These are phyloP conservation scores for Gymnothorax javanicus DNA, from an alignment of 2,797 vertebrate species.

Conservation along the genomic window DNA sequence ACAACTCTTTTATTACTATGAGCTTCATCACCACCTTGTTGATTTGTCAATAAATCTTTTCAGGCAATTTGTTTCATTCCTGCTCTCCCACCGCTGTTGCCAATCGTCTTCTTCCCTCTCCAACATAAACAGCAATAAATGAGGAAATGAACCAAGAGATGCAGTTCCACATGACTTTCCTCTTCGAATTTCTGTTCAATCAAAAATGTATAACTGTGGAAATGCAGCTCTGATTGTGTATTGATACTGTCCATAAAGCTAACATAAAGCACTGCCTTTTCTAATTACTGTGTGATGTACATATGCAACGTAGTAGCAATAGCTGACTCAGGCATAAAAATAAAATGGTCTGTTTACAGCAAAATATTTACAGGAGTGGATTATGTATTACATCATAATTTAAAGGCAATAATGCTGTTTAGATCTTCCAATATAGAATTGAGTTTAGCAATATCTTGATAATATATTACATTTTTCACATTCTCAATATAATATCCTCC, in stretches of 20 bases:
- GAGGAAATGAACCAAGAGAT: conserved; percentile 4
- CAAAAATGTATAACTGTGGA: neutral
- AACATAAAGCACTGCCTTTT: neutral
- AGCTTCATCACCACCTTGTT: neutral
- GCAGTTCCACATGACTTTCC: neutral
- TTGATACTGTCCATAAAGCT: neutral
- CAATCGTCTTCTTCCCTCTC: neutral
- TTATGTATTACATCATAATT: neutral
- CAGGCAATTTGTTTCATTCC: neutral
- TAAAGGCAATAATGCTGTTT: neutral
- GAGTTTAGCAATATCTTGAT: neutral
- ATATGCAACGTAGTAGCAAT: neutral
- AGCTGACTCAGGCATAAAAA: neutral
- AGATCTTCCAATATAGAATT: neutral
- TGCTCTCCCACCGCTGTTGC: neutral
- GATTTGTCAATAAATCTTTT: neutral
- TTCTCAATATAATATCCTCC: neutral
- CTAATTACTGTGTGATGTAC: neutral
- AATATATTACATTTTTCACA: neutral
- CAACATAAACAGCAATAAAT: neutral
- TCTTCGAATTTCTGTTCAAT: neutral
- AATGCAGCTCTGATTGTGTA: neutral
- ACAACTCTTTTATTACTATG: neutral
- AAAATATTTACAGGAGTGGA: neutral
- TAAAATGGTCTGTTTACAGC: neutral